phyloP scores from a whole-genome alignment of 2,888 invertebrate species.

The Rhagonycha lutea region DNA sequence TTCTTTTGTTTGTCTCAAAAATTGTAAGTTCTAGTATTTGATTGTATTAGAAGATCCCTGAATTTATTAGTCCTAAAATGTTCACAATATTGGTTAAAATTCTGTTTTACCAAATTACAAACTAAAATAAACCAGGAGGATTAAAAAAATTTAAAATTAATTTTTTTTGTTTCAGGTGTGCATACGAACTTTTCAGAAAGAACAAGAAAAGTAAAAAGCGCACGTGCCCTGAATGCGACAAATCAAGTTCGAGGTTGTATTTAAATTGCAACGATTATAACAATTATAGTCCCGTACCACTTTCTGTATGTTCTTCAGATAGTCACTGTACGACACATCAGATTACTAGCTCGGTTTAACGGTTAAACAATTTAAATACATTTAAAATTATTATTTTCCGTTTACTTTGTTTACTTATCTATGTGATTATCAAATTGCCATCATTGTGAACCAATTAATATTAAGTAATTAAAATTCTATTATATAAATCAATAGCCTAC shows the following conservation, averaged over 20 bases:
- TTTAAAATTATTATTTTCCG: not conserved
- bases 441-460: constrained; percentile 27
- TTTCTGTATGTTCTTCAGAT: constrained; percentile 53
- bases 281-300: constrained; percentile 57
- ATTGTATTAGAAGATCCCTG: too few species aligned
- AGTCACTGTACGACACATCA: constrained; percentile 57
- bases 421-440: constrained; percentile 17
- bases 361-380: constrained; percentile 3
- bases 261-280: constrained; percentile 55
- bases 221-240: constrained; percentile 73
- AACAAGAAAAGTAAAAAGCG: constrained; percentile 68
- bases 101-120: not conserved
- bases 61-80: too few species aligned
- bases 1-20: too few species aligned
- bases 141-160: not conserved
- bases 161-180: constrained; percentile 59
- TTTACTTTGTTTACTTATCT: not conserved
- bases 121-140: not conserved
- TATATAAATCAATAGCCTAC: constrained; percentile 11
- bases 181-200: constrained; percentile 67
- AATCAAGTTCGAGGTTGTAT: constrained; percentile 68
- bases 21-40: too few species aligned
- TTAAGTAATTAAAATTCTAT: constrained; percentile 16
- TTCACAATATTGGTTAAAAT: too few species aligned
- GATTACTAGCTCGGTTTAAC: constrained; percentile 60